Percentiles rank a stretch among this genome's conserved stretches.
Evolutionary conservation across 2,113 vertebrate species (phyloP).

Genomic region (Talpa occidentalis): DNA sequence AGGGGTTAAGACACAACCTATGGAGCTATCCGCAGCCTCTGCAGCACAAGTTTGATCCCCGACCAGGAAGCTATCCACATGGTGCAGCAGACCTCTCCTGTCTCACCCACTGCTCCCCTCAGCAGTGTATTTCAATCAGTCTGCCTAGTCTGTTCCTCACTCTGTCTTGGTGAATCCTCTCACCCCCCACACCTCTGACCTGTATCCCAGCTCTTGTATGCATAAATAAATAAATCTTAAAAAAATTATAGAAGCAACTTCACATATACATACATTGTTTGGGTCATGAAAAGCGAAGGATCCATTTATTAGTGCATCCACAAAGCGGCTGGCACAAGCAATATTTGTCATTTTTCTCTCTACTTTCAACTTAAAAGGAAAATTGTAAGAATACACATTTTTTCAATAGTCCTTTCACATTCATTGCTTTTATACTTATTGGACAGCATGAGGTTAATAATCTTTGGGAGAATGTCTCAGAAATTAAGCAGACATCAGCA

Average conservation of each 20-base stretch:
- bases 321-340: neutral
- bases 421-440: neutral
- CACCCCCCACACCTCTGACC: no score
- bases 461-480: neutral
- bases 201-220: no score
- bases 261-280: neutral
- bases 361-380: constrained; percentile 32
- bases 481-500: constrained; percentile 4
- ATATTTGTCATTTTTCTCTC: neutral
- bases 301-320: neutral
- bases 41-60: no score
- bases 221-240: no score
- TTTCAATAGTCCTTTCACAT: neutral
- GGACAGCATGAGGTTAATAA: neutral
- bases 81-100: no score
- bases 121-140: no score
- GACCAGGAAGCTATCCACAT: no score
- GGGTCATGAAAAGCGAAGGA: neutral
- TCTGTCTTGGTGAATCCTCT: no score
- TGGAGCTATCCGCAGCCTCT: no score
- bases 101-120: no score
- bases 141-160: no score
- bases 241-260: neutral
- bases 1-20: no score
- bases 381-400: neutral